Base-by-base conservation (phyloP, 2,888 invertebrate genomes). In the Girardia tigrina region DNA sequence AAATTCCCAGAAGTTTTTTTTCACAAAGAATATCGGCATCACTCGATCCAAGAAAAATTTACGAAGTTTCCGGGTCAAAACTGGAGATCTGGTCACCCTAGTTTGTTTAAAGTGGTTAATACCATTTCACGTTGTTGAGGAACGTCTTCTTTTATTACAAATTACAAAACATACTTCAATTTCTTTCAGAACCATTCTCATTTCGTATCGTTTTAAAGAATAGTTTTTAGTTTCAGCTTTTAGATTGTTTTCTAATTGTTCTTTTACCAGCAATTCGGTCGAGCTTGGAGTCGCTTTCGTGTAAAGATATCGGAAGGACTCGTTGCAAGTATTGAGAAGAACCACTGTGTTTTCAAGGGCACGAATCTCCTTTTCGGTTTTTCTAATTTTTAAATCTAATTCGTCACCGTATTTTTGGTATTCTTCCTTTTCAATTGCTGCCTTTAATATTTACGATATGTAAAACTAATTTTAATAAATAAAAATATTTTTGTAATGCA, bases 281-380 rank as follows among this genome's bases (percentile, higher is more conserved):
- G 83, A 81, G n/a, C 81, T 78, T 56, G 83, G 82, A 16, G 81
- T 81, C 72, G 83, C 82, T 78, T 81, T 82, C 77, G 82, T 82
- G 78, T 83, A 83, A 77, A 81, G 82, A 78, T 83, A 83, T 81
- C 90, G 88, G 84, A 90, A 92, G 77, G 88, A 88, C 42, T 87
- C 86, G 82, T 93, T 93, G 42, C 91, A 89, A 70, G 88, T 87
- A 82, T 90, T 90, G 79, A 93, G 88, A 75, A 93, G 86, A 28
- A 89, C 88, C 80, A 94, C 85, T 0, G 93, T 92, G 81, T 92
- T 92, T 84, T 94, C 92, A 85, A 94, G 88, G 16, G 92, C 92
- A 26, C 89, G 87, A 79, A 93, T 90, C 84, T 94, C 93, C 77
- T 88, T 87, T 85, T 94, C 93, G 0, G 90, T 88, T 80, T 88